phyloP scores from a whole-genome alignment of 2,113 vertebrate species.

The Upupa epops region DNA sequence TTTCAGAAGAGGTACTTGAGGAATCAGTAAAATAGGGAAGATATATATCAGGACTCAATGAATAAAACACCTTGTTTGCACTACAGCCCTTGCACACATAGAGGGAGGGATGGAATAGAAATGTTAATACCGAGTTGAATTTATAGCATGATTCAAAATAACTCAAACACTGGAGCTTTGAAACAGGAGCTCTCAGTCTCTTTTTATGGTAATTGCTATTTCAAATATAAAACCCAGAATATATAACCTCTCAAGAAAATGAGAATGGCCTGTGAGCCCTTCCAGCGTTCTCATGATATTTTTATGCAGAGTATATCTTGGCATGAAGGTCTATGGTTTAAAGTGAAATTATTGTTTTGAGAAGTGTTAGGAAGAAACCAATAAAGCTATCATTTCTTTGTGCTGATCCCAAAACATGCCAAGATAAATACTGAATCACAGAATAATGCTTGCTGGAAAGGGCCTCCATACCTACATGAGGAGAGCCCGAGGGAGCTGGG shows the following conservation, averaged over 20 bases:
- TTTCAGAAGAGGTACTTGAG: conserved; percentile 11
- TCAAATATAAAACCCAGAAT: background rate
- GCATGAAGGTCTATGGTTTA: background rate
- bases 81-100: background rate
- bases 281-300: background rate
- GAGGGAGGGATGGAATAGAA: background rate
- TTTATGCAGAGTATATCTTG: background rate
- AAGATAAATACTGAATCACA: background rate
- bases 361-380: background rate
- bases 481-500: too few species aligned
- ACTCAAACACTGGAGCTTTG: background rate
- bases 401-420: background rate
- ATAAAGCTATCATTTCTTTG: background rate
- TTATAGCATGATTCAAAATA: background rate
- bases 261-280: background rate
- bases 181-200: background rate
- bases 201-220: background rate
- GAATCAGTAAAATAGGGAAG: conserved; percentile 24
- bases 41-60: background rate
- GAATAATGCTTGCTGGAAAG: too few species aligned
- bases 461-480: too few species aligned
- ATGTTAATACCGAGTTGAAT: background rate
- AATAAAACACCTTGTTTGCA: background rate
- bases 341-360: background rate
- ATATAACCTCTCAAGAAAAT: background rate